Evolutionary conservation across 2,888 invertebrate genomes (phyloP), one percentile per base, ranked within the genome.

Genomic region (Imbricaverruca yamaguchii): DNA sequence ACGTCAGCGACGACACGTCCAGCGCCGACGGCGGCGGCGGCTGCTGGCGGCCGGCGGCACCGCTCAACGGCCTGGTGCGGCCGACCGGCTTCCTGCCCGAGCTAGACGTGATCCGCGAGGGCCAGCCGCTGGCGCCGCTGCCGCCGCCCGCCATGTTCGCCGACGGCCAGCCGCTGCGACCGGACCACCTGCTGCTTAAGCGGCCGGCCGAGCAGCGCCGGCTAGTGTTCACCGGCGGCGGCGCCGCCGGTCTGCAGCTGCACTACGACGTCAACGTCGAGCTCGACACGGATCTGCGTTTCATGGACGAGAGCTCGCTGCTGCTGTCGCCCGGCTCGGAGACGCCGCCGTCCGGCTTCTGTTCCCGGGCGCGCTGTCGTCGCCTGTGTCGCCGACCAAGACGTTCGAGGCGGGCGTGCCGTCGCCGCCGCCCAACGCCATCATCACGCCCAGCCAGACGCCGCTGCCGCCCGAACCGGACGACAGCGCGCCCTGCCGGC

Each of bases 301-400:
- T 91, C 87, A 95, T 96, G 95, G 96, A 96, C 86, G 95, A 96
- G 86, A 95, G 95, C 87, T 95, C 94, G 57, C 91, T 95, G 77
- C 92, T 92, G 84, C 89, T 94, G 82, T 93, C 94, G 83, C 93
- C 94, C 23, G 91, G 91, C 82, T 92, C 91, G 85, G 94, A 94
- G 87, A 93, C 85, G 15, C 92, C 93, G 78, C 92, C 92, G 18
- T 91, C 92, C 82, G 91, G 92, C 57, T 88, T 90, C 80, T 90
- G 90, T 83, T 83, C 83, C 89, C 90, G 39, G 90, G 90, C 77
- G 90, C 90, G 12, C 83, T 84, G 1, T 84, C 84, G 25, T 85
- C 86, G 8, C 84, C 86, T 4, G 85, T 85, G 56, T 80, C 83
- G 78, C 74, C 83, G 82, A 83, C 84, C 81, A 82, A 82, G 80